phyloP scores from a whole-genome alignment of 2,888 invertebrate species.

The Ptilodon capucinus region DNA sequence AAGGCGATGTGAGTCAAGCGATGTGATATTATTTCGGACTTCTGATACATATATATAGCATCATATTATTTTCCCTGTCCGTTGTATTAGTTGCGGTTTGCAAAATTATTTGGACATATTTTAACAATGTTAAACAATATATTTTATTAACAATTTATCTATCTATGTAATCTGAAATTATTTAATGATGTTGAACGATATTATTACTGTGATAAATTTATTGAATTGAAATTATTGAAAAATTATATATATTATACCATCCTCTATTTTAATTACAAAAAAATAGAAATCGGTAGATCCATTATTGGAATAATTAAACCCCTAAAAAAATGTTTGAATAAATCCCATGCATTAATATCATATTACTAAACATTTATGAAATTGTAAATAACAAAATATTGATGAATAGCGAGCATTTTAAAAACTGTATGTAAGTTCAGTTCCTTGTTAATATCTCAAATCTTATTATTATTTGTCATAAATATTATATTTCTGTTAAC shows the following conservation, averaged over 20 bases:
- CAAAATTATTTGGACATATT: conserved; percentile 31
- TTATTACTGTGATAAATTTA: conserved; percentile 55
- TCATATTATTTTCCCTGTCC: conserved; percentile 8
- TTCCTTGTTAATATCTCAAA: conserved; percentile 42
- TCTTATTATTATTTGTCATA: conserved; percentile 1
- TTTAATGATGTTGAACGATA: conserved; percentile 36
- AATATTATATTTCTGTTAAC: conserved; percentile 12
- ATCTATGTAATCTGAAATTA: conserved; percentile 15
- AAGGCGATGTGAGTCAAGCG: too few relatives aligned
- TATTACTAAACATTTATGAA: too few relatives aligned
- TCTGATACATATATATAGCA: too few relatives aligned
- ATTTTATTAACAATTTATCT: conserved; percentile 26
- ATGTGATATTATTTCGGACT: too few relatives aligned
- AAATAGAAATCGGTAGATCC: conserved; percentile 18
- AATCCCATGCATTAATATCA: too few relatives aligned
- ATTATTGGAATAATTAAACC: conserved; percentile 3
- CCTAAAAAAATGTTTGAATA: too few relatives aligned
- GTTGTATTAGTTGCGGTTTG: conserved; percentile 19
- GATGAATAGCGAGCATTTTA: conserved; percentile 28
- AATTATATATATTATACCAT: conserved; percentile 25
- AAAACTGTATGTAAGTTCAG: conserved; percentile 28
- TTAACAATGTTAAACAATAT: conserved; percentile 26
- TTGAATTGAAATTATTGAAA: conserved; percentile 20
- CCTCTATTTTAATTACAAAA: conserved; percentile 16
- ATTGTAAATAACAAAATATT: too few relatives aligned